These are phyloP conservation scores for Lepeophtheirus salmonis DNA, from an alignment of 1,140 invertebrate species.

Conservation along the genomic window DNA sequence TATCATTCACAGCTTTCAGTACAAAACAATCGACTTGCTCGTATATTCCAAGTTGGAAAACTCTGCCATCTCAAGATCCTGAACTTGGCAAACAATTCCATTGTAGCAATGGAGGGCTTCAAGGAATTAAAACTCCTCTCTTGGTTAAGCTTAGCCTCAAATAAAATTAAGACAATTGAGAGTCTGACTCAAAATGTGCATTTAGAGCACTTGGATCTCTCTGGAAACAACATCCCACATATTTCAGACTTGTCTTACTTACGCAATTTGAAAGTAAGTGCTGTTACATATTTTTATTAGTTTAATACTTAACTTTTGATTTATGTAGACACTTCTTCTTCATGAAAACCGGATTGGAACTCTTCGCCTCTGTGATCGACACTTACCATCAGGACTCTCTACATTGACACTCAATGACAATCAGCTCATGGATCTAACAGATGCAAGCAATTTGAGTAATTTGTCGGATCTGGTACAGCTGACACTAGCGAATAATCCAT, in stretches of 20 bases:
- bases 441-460: conserved; percentile 57
- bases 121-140: conserved; percentile 58
- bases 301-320: no score
- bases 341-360: conserved; percentile 67
- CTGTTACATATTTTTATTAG: no score
- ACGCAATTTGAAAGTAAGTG: conserved; percentile 49
- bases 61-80: conserved; percentile 54
- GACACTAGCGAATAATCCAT: conserved; percentile 66
- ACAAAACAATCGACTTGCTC: conserved; percentile 56
- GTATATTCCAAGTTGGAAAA: conserved; percentile 65
- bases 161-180: conserved; percentile 59
- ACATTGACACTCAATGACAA: conserved; percentile 64
- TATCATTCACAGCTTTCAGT: conserved; percentile 48
- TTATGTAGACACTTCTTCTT: conserved; percentile 53
- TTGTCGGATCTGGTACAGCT: conserved; percentile 53
- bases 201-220: conserved; percentile 62
- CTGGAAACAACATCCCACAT: conserved; percentile 64
- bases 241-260: conserved; percentile 64
- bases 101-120: conserved; percentile 66
- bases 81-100: conserved; percentile 66
- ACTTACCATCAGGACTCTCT: conserved; percentile 49
- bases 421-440: conserved; percentile 62
- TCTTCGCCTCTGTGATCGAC: conserved; percentile 55
- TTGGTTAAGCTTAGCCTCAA: conserved; percentile 49
- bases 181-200: conserved; percentile 57